Conservation (phyloP, 2,797 vertebrate genomes). For the Halcyon leucocephala region DNA sequence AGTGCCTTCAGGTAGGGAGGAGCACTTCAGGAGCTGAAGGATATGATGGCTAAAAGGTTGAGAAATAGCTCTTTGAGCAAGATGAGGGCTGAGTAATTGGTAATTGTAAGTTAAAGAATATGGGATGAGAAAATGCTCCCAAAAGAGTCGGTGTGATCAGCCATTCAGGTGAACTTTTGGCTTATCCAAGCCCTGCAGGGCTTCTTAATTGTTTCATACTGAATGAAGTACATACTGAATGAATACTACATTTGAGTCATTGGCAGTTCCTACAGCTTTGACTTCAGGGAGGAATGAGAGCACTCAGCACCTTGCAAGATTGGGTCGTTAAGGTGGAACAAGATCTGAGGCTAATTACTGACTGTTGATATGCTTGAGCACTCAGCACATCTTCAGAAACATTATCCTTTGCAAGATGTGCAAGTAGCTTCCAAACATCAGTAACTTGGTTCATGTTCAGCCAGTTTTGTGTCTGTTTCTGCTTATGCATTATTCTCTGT, state of each 20-base stretch:
- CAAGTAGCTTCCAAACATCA: background rate
- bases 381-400: background rate
- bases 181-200: background rate
- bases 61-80: background rate
- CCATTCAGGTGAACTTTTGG: background rate
- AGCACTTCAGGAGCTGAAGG: background rate
- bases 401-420: background rate
- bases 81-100: background rate
- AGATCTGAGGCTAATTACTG: background rate
- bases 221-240: background rate
- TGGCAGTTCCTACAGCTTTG: background rate
- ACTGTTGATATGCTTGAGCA: background rate
- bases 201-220: slow-evolving; percentile 8
- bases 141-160: background rate
- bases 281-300: background rate
- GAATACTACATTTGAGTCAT: background rate
- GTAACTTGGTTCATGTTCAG: background rate
- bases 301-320: background rate
- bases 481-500: background rate
- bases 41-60: background rate
- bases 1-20: background rate
- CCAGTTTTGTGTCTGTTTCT: background rate
- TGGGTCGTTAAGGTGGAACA: background rate
- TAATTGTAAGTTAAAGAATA: background rate
- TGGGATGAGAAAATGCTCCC: background rate